phyloP scores from a whole-genome alignment of 2,113 vertebrate species.

The Naja naja region DNA sequence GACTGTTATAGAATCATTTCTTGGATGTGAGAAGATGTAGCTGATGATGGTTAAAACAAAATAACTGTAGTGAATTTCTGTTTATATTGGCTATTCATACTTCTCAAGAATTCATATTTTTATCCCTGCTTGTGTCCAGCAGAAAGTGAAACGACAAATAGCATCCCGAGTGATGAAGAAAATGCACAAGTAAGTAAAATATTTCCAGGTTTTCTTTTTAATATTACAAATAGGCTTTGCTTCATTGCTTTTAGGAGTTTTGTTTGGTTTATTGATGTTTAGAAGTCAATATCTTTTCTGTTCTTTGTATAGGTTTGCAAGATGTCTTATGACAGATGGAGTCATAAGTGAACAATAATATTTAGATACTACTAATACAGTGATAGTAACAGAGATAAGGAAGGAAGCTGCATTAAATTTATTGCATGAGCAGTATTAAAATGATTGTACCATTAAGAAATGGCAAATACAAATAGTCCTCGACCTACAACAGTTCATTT shows the following conservation, averaged over 20 bases:
- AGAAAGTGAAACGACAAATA: constrained; percentile 96
- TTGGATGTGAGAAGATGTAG: background rate
- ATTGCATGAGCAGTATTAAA: background rate
- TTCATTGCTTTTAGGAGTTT: background rate
- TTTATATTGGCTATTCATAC: background rate
- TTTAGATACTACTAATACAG: background rate
- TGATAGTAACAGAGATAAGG: background rate
- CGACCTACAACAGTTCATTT: background rate
- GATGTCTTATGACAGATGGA: background rate
- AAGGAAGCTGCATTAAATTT: background rate
- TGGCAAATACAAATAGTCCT: background rate
- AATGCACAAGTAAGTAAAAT: constrained; percentile 77
- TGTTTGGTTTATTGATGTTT: background rate
- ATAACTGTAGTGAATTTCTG: background rate
- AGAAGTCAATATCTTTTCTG: background rate
- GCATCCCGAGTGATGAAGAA: constrained; percentile 87
- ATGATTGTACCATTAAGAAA: background rate
- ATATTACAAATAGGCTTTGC: background rate
- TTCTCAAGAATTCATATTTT: constrained; percentile 30
- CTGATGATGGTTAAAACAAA: background rate
- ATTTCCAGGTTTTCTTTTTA: background rate
- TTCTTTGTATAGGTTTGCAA: background rate
- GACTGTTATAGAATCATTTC: background rate
- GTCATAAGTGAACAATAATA: background rate
- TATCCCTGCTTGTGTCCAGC: constrained; percentile 59